Evolutionary conservation across 2,888 invertebrate genomes (phyloP).

Genomic region (Meteorus cinctellus): DNA sequence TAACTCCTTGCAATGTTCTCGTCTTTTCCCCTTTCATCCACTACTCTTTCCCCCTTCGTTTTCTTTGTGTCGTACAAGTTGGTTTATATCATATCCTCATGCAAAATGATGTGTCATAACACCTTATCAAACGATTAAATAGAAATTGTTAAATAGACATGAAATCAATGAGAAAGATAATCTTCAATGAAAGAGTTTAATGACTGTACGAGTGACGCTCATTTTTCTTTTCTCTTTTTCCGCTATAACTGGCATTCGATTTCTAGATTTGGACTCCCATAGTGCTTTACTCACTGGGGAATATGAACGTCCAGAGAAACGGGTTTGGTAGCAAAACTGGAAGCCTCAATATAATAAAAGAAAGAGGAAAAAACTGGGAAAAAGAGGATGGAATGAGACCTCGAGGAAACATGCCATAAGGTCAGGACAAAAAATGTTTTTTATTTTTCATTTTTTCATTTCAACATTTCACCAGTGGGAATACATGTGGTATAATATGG

Average conservation of each 20-base stretch:
- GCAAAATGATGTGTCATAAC: slow-evolving; percentile 10
- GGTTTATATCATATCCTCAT: slow-evolving; percentile 8
- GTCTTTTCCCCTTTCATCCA: slow-evolving; percentile 4
- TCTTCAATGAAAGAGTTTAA: slow-evolving; percentile 14
- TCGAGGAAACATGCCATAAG: slow-evolving; percentile 9
- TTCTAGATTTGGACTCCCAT: slow-evolving; percentile 9
- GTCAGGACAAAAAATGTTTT: slow-evolving; percentile 20
- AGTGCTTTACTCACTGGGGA: slow-evolving; percentile 14
- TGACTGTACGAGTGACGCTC: neutral
- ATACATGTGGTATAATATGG: neutral
- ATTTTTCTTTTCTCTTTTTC: neutral
- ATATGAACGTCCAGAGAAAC: slow-evolving; percentile 9
- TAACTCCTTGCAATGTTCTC: slow-evolving; percentile 14
- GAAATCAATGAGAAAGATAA: slow-evolving; percentile 1
- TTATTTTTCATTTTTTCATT: slow-evolving; percentile 9
- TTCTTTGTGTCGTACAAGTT: slow-evolving; percentile 4
- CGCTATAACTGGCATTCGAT: neutral
- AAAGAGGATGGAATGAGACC: slow-evolving; percentile 1
- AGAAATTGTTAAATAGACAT: neutral
- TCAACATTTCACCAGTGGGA: slow-evolving; percentile 3
- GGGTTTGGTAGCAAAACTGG: slow-evolving; percentile 29
- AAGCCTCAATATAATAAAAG: slow-evolving; percentile 10
- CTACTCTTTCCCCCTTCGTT: neutral
- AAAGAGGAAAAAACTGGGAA: neutral
- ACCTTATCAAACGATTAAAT: slow-evolving; percentile 3